Evolutionary conservation across 2,113 vertebrate genomes (phyloP).

Genomic region (Cheilinus undulatus): DNA sequence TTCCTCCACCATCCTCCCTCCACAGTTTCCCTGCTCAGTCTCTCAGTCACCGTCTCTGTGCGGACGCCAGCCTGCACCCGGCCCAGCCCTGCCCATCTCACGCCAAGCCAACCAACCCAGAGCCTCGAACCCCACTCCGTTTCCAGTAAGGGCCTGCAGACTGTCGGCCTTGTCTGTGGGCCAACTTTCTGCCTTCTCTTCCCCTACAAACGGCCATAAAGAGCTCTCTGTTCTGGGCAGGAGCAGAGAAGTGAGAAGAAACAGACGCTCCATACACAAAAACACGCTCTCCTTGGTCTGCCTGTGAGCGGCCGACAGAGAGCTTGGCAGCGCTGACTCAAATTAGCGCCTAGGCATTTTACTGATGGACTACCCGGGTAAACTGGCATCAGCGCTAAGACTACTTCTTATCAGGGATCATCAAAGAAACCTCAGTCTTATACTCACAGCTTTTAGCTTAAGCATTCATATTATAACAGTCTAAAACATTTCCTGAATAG

Average conservation of each 20-base stretch:
- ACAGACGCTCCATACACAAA: constrained; percentile 89
- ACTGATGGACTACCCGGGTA: constrained; percentile 53
- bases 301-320: constrained; percentile 44
- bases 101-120: constrained; percentile 56
- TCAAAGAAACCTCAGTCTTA: neutral
- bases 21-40: constrained; percentile 58
- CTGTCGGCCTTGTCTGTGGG: constrained; percentile 84
- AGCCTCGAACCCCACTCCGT: constrained; percentile 77
- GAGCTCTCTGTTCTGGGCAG: constrained; percentile 88
- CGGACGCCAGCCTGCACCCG: constrained; percentile 63
- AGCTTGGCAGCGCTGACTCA: constrained; percentile 53
- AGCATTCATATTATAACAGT: neutral
- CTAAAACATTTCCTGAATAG: neutral
- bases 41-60: constrained; percentile 68
- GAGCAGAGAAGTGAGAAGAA: constrained; percentile 87
- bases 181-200: constrained; percentile 85
- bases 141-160: constrained; percentile 86
- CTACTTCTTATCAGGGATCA: constrained; percentile 40
- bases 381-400: constrained; percentile 42
- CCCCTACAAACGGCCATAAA: constrained; percentile 86
- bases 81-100: constrained; percentile 60
- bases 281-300: constrained; percentile 65
- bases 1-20: constrained; percentile 21
- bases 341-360: constrained; percentile 59
- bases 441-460: constrained; percentile 10